Evolutionary conservation across 2,113 vertebrate species (phyloP).

Genomic region (Andinoacara biseriatus): DNA sequence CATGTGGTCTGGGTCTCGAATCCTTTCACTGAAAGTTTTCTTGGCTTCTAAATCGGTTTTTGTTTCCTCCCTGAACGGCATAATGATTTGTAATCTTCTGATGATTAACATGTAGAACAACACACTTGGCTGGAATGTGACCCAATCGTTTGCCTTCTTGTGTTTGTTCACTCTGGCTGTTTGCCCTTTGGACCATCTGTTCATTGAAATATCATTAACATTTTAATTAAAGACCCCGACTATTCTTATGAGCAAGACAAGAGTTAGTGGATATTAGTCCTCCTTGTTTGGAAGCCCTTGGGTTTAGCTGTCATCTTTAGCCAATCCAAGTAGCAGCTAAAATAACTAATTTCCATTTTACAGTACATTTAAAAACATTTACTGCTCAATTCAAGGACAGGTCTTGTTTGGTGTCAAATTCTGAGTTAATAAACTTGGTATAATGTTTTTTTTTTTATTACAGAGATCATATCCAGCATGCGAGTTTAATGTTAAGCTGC

Average conservation of each 20-base stretch:
- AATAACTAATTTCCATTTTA: not conserved
- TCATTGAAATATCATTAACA: constrained; percentile 40
- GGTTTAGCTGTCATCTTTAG: not conserved
- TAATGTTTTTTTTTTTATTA: accelerated
- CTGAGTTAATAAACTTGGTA: not conserved
- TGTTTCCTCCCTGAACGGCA: not conserved
- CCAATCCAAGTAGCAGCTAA: accelerated
- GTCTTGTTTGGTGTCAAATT: not conserved
- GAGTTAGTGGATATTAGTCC: not conserved
- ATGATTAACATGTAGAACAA: constrained; percentile 50
- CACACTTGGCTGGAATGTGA: constrained; percentile 23
- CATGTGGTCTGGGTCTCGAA: not conserved
- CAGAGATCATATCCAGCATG: not conserved
- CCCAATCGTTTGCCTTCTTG: not conserved
- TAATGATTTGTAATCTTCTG: not conserved
- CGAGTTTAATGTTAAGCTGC: not conserved
- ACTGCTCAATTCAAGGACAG: not conserved
- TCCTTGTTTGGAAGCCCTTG: not conserved
- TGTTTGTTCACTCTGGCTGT: constrained; percentile 18
- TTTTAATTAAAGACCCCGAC: constrained; percentile 10
- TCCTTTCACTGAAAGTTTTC: not conserved
- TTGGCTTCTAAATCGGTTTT: not conserved
- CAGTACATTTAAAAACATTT: not conserved
- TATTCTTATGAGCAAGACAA: not conserved
- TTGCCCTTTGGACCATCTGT: constrained; percentile 59